Base-by-base conservation (phyloP, 64 coral and sea anemone species). In the Orbicella faveolata region DNA sequence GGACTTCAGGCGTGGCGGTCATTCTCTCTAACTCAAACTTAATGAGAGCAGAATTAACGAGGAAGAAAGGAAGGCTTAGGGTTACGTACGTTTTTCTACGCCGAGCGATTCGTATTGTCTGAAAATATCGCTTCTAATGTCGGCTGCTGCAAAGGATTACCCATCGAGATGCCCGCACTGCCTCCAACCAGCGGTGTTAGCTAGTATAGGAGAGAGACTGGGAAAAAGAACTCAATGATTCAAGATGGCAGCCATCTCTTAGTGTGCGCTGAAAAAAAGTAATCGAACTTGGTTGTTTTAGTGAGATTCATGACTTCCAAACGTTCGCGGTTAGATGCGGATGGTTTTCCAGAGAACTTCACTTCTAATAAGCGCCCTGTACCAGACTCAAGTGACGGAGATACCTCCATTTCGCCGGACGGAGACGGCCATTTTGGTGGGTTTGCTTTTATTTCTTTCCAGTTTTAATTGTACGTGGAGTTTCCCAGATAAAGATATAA, bases 401-500 rank as follows among this genome's bases (percentile, higher is more conserved):
- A 20, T 57, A 6, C 76, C 52, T 36, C 14, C 16, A 25, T 53
- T 23, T 78, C 76, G 19, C 55, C 55, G 10, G 55, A 59, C 55
- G 66, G 21, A 17, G 61, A 51, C 9, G 30, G 41, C 37, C 37
- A 85, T 51, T 52, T 72, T 85, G 82, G 82, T 85, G 65, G 73
- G 82, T 66, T 72, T 15, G n/a, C 23, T 13, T 4, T 17, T 48
- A 48, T 48, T 48, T 48, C 44, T 0, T 48, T 48, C 7, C 44
- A 48, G 44, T 48, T 30, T 30, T 30, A 30, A 30, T 30, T 4
- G 44, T 48, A 48, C 44, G 44, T 48, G 44, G 44, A 41, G 39
- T 41, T 41, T 41, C 39, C 2, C 39, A 2, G 39, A 4, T 6
- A 48, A 35, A 65, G 1, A 70, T 26, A 26, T n/a, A 26, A 70